Evolutionary conservation across 2,113 vertebrate species (phyloP).

Genomic region (Malurus elegans): DNA sequence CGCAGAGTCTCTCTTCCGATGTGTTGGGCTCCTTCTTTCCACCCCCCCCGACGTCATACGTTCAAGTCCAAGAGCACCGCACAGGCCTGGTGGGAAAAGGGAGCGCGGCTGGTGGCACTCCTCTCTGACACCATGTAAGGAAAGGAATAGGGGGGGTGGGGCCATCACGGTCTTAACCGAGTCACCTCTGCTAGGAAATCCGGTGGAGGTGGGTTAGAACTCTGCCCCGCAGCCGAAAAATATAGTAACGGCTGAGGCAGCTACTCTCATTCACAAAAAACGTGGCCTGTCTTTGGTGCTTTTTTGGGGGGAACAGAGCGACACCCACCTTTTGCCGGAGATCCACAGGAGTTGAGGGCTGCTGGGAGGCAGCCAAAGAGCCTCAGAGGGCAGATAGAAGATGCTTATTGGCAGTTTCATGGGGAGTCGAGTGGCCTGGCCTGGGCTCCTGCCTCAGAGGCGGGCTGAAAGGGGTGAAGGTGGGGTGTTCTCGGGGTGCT

Average conservation of each 20-base stretch:
- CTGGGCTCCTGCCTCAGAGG: neutral
- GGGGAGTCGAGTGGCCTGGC: neutral
- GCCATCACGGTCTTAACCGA: neutral
- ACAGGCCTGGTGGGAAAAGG: neutral
- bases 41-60: neutral
- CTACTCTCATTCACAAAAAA: neutral
- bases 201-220: neutral
- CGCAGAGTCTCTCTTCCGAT: accelerated
- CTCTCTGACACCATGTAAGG: neutral
- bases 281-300: neutral
- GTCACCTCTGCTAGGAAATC: neutral
- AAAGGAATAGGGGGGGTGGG: neutral
- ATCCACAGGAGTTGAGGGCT: neutral
- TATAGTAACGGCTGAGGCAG: neutral
- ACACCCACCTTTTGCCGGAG: neutral
- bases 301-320: neutral
- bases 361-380: neutral
- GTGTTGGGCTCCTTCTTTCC: neutral
- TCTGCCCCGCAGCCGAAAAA: neutral
- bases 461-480: neutral
- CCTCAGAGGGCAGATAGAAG: neutral
- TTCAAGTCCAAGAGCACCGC: neutral
- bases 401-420: neutral
- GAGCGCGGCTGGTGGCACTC: neutral
- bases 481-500: neutral